phyloP scores from a whole-genome alignment of 53 echinoderm and acorn worm genomes.

The Holothuria scabra region DNA sequence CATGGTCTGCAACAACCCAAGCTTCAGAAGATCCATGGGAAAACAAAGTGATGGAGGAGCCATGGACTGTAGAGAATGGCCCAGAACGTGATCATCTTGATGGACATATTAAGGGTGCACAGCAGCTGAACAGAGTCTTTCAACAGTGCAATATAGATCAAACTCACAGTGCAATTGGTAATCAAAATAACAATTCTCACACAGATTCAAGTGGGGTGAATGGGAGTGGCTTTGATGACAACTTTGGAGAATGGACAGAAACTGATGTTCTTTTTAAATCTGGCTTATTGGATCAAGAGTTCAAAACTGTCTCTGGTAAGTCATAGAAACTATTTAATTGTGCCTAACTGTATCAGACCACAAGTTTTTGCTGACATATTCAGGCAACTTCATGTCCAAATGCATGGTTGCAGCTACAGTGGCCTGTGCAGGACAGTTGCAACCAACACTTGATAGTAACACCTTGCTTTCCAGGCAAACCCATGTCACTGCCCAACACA shows the following conservation, averaged over 20 bases:
- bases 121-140: constrained; percentile 11
- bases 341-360: no score
- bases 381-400: no score
- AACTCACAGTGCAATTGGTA: constrained; percentile 2
- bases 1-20: neutral
- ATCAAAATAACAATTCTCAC: neutral
- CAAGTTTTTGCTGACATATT: no score
- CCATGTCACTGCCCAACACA: no score
- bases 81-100: no score
- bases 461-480: no score
- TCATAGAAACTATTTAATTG: neutral
- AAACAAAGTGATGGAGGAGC: neutral
- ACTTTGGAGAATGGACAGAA: constrained; percentile 81
- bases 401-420: no score
- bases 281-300: constrained; percentile 75
- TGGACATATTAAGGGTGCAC: neutral
- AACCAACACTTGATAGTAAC: no score
- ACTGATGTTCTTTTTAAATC: constrained; percentile 84
- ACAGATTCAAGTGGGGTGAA: neutral
- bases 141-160: constrained; percentile 30
- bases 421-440: no score
- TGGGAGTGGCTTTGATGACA: constrained; percentile 67
- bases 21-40: constrained; percentile 19
- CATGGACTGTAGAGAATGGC: no score
- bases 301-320: constrained; percentile 83